These are phyloP conservation scores for Xiphophorus birchmanni DNA, from an alignment of 2,797 vertebrate genomes.

Conservation along the genomic window DNA sequence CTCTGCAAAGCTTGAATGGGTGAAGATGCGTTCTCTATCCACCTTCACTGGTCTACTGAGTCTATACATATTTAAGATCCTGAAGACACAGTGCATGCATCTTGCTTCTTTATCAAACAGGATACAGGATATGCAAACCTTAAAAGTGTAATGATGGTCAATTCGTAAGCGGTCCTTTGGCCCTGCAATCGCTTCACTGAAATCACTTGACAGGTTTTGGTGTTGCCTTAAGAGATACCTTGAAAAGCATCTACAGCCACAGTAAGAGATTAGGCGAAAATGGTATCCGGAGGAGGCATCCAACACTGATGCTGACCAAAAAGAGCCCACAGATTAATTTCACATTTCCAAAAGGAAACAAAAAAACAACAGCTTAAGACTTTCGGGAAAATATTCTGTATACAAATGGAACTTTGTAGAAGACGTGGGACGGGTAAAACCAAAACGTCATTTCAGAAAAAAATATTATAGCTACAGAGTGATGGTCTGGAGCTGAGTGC, in stretches of 20 bases:
- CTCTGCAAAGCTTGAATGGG: slow-evolving; percentile 81
- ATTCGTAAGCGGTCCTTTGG: slow-evolving; percentile 72
- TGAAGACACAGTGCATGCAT: neutral
- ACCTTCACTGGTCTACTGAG: slow-evolving; percentile 80
- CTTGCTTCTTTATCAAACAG: neutral
- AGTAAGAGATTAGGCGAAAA: neutral
- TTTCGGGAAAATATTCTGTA: neutral
- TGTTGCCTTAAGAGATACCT: slow-evolving; percentile 53
- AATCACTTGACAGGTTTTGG: slow-evolving; percentile 73
- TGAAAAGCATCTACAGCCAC: neutral
- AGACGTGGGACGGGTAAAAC: neutral
- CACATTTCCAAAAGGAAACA: neutral
- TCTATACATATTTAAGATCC: neutral
- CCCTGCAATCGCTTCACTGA: slow-evolving; percentile 82
- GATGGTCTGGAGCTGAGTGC: neutral
- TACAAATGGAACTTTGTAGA: neutral
- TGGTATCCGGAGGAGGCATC: neutral
- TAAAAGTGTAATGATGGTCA: slow-evolving; percentile 32
- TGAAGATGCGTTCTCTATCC: slow-evolving; percentile 83
- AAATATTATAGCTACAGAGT: neutral
- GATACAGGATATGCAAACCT: slow-evolving; percentile 71
- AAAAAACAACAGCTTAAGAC: neutral
- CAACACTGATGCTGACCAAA: neutral
- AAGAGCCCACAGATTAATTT: neutral
- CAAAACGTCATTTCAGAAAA: neutral